Conservation (phyloP, 1,140 invertebrate genomes). For the Tetragonula clypearis region DNA sequence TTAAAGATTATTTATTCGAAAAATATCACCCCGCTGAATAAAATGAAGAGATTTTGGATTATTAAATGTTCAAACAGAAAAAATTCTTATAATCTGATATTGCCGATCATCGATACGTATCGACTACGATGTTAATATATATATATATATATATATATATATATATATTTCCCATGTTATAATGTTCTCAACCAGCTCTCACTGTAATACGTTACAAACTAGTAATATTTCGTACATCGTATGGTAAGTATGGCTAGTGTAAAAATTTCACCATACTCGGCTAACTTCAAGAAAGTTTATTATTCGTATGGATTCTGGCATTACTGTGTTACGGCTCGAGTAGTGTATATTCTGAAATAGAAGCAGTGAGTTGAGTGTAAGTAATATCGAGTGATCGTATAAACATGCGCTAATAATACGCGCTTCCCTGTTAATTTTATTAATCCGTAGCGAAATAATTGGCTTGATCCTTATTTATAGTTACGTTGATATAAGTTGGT, state of each 20-base stretch:
- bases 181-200: neutral
- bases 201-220: neutral
- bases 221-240: neutral
- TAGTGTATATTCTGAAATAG: conserved; percentile 35
- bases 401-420: neutral
- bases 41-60: neutral
- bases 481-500: neutral
- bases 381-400: conserved; percentile 29
- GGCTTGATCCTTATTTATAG: conserved; percentile 25
- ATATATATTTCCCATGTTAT: neutral
- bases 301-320: conserved; percentile 40
- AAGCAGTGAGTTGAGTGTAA: conserved; percentile 38
- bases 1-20: neutral
- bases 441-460: neutral
- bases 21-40: neutral
- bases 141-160: neutral
- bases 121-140: neutral
- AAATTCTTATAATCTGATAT: neutral
- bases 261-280: conserved; percentile 8
- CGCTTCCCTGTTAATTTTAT: neutral
- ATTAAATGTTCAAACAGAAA: neutral
- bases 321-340: conserved; percentile 33
- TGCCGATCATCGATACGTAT: neutral
- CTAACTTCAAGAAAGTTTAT: conserved; percentile 44
- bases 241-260: neutral